A percentile compares a stretch with the other conserved stretches of the same genome.
These are phyloP conservation scores for Hybognathus amarus DNA, from an alignment of 2,797 vertebrate species.

Conservation along the genomic window DNA sequence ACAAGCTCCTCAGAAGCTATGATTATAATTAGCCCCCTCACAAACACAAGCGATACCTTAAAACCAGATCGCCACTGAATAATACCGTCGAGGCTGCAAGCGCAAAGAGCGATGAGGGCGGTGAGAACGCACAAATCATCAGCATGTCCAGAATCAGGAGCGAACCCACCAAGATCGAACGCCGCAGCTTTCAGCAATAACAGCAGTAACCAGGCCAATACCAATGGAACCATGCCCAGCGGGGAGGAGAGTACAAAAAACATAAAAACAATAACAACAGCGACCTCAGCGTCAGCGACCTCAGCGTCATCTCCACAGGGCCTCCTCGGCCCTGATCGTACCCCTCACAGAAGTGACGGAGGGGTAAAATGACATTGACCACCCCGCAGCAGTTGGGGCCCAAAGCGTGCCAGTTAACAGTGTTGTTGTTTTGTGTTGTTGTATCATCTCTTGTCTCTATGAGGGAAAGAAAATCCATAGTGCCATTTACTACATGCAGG, in stretches of 20 bases:
- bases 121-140: constrained; percentile 29
- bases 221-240: constrained; percentile 44
- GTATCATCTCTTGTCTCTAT: constrained; percentile 70
- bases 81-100: constrained; percentile 64
- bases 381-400: constrained; percentile 71
- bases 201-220: constrained; percentile 48
- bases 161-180: constrained; percentile 27
- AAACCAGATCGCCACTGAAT: constrained; percentile 77
- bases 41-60: constrained; percentile 61
- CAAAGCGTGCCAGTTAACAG: constrained; percentile 84
- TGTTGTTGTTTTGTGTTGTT: constrained; percentile 62
- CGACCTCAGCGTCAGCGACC: constrained; percentile 61
- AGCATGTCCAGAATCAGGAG: constrained; percentile 35
- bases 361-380: constrained; percentile 83
- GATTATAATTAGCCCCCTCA: constrained; percentile 49
- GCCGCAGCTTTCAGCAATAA: constrained; percentile 57
- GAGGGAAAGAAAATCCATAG: constrained; percentile 75
- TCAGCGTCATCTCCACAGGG: constrained; percentile 59
- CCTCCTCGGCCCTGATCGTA: constrained; percentile 49
- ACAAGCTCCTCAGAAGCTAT: constrained; percentile 26
- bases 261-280: constrained; percentile 59
- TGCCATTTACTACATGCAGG: constrained; percentile 80
- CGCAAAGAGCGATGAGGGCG: constrained; percentile 33
- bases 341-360: constrained; percentile 71
- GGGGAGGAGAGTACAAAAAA: constrained; percentile 47